Conservation (phyloP, 2,888 invertebrate species). For the Scrobipalpa costella region DNA sequence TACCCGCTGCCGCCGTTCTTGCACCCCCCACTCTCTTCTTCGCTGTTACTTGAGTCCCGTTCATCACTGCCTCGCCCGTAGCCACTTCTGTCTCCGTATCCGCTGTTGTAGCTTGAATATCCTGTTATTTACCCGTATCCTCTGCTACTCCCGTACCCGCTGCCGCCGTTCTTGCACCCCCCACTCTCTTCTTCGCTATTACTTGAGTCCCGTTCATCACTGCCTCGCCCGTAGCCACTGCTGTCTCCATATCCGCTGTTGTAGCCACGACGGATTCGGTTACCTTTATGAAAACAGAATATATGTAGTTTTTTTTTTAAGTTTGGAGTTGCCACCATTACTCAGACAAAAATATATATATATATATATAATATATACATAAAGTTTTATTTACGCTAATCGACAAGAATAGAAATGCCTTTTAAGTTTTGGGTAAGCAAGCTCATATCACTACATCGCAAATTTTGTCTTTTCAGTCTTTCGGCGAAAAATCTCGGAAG, state of each 20-base stretch:
- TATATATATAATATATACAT: too few relatives aligned
- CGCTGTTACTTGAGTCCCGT: background rate
- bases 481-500: too few relatives aligned
- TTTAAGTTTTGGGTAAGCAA: too few relatives aligned
- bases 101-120: too few relatives aligned
- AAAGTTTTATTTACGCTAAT: too few relatives aligned
- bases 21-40: conserved; percentile 11
- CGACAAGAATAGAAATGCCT: too few relatives aligned
- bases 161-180: conserved; percentile 14
- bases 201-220: conserved; percentile 52
- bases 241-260: conserved; percentile 39
- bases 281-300: conserved; percentile 32
- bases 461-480: too few relatives aligned
- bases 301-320: background rate
- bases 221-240: conserved; percentile 45
- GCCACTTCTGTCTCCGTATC: background rate
- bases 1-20: conserved; percentile 6
- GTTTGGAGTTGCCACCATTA: too few relatives aligned
- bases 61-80: background rate
- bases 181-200: conserved; percentile 42
- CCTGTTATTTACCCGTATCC: conserved; percentile 2
- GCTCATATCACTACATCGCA: too few relatives aligned
- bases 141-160: conserved; percentile 15
- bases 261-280: conserved; percentile 46
- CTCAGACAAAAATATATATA: too few relatives aligned